Percentiles rank a stretch among this genome's conserved stretches.
Conservation (phyloP, 2,888 invertebrate species). For the Germaria angustata region DNA sequence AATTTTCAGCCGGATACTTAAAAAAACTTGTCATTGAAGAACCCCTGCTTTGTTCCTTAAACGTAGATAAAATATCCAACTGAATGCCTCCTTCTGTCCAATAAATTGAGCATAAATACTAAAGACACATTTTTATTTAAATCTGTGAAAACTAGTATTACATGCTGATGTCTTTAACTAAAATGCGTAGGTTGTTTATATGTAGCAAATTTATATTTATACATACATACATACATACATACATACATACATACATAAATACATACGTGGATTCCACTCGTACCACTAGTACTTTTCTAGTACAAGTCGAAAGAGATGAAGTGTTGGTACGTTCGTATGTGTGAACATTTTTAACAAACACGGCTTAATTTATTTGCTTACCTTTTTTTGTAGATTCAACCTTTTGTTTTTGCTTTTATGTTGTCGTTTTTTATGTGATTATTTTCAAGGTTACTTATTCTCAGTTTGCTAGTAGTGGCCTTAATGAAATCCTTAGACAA, state of each 20-base stretch:
- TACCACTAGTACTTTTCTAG: neutral
- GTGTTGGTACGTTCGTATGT: neutral
- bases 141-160: constrained; percentile 29
- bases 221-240: neutral
- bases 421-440: neutral
- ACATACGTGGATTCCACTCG: neutral
- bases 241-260: neutral
- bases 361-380: constrained; percentile 44
- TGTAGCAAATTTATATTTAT: constrained; percentile 32
- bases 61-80: constrained; percentile 17
- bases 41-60: neutral
- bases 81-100: constrained; percentile 14
- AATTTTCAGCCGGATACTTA: too few relatives aligned
- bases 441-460: constrained; percentile 43
- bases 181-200: constrained; percentile 57
- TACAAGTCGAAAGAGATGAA: neutral
- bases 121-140: constrained; percentile 13
- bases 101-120: constrained; percentile 27
- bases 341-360: constrained; percentile 13
- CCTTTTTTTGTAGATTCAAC: constrained; percentile 19
- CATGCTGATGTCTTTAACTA: constrained; percentile 47
- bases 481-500: constrained; percentile 44
- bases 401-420: constrained; percentile 8
- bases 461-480: constrained; percentile 34
- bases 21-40: neutral